Conservation (phyloP, 2,113 vertebrate species). For the Epinephelus moara region DNA sequence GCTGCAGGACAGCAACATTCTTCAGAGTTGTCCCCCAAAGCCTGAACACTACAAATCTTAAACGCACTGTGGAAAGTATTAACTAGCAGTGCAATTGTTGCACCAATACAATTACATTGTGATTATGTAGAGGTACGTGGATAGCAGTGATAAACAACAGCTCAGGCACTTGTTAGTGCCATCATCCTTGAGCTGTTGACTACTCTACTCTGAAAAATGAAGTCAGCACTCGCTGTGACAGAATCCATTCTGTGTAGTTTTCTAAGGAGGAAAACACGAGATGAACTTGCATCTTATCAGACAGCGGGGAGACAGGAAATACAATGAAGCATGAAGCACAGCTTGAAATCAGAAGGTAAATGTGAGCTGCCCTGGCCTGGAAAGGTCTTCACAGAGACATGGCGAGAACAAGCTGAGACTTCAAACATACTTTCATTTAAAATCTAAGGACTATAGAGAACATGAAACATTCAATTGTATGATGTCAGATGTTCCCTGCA, state of each 20-base stretch:
- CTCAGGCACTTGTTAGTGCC: slow-evolving; percentile 40
- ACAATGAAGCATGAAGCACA: slow-evolving; percentile 49
- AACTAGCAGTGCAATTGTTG: slow-evolving; percentile 34
- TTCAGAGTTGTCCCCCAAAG: slow-evolving; percentile 56
- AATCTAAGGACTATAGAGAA: background rate
- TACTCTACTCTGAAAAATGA: slow-evolving; percentile 48
- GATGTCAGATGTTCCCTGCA: background rate
- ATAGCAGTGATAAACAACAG: slow-evolving; percentile 47
- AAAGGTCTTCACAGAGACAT: background rate
- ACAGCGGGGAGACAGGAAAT: slow-evolving; percentile 31
- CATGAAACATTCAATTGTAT: background rate
- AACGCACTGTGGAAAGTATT: slow-evolving; percentile 37
- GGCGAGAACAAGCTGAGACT: background rate
- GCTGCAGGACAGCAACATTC: slow-evolving; percentile 57
- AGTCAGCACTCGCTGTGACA: slow-evolving; percentile 54
- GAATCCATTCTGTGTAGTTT: slow-evolving; percentile 54
- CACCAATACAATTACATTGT: slow-evolving; percentile 28
- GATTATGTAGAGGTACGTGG: slow-evolving; percentile 33
- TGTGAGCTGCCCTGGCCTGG: background rate
- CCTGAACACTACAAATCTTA: slow-evolving; percentile 41
- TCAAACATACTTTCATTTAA: background rate
- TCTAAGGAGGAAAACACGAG: slow-evolving; percentile 38
- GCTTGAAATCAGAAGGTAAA: slow-evolving; percentile 44
- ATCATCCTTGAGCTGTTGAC: slow-evolving; percentile 35
- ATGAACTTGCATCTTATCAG: slow-evolving; percentile 33